A percentile compares a stretch with the other conserved stretches of the same genome.
Evolutionary conservation across 2,888 invertebrate species (phyloP).

Genomic region (Chrysopilus asiliformis): DNA sequence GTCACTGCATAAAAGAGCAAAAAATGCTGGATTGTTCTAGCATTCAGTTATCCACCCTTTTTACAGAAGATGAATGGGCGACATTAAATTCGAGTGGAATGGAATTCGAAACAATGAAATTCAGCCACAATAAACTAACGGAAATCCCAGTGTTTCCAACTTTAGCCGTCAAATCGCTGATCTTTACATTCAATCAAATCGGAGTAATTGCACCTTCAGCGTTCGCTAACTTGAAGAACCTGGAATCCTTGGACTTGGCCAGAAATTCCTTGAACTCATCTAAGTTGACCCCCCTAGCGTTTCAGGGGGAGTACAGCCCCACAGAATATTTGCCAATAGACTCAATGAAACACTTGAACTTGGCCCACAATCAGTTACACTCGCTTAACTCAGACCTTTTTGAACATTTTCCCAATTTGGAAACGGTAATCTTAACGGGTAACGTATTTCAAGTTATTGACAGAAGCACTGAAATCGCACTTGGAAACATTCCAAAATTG

Average conservation of each 20-base stretch:
- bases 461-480: constrained; percentile 46
- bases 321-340: constrained; percentile 22
- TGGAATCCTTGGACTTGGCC: constrained; percentile 54
- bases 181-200: constrained; percentile 51
- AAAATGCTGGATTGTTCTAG: constrained; percentile 43
- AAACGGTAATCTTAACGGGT: constrained; percentile 52
- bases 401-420: constrained; percentile 55
- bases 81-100: constrained; percentile 24
- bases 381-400: constrained; percentile 59
- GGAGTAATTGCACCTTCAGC: constrained; percentile 44
- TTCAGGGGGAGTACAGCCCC: constrained; percentile 40
- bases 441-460: constrained; percentile 61
- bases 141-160: constrained; percentile 37
- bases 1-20: constrained; percentile 36
- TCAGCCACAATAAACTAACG: constrained; percentile 27
- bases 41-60: constrained; percentile 37
- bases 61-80: constrained; percentile 43
- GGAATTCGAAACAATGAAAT: constrained; percentile 24
- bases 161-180: constrained; percentile 39
- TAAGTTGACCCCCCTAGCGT: constrained; percentile 47
- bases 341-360: constrained; percentile 29
- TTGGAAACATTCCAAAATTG: constrained; percentile 47
- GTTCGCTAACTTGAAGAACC: constrained; percentile 47
- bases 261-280: constrained; percentile 50
- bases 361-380: constrained; percentile 59